Base-by-base conservation (phyloP, 2,888 invertebrate species). In the Cosmopolites sordidus region DNA sequence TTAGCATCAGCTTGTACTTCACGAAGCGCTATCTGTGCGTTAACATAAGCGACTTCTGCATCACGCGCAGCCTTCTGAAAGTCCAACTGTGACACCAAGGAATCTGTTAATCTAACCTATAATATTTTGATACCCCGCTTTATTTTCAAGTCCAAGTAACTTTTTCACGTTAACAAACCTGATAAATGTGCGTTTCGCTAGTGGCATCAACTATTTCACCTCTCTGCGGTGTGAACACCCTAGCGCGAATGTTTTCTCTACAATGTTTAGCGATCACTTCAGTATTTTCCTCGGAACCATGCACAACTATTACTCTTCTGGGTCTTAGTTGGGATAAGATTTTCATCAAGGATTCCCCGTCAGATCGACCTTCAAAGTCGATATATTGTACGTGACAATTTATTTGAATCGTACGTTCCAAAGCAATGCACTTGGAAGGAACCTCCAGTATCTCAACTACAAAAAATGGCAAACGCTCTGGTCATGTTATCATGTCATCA, bases 151-250 rank as follows among this genome's bases (percentile, higher is more conserved):
- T n/a, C n/a, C n/a, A n/a, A n/a, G n/a, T n/a, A n/a, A n/a, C n/a
- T 27, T 27, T 27, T 27, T 27, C 27, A 27, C 9, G 9, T 27
- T 9, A 14, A 44, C 54, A 54, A 69, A 92, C 92, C 80, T 98
- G 98, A 73, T 95, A 98, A 64, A 99, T 99, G 67, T 97, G 93
- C 0, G 94, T 93, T 74, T 99, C 98, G 0, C 95, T 95, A 0
- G 99, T 98, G 0, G 93, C 97, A 72, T 99, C 98, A 2, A 99
- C 83, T 0, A 83, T 79, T 65, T 97, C 96, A 0, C 90, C 89
- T 49, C 81, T 80, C 8, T 75, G 76, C 0, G 98, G 98, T 1
- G 88, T 83, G 72, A 92, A 97, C 1, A 98, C 85, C 60, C 84
- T 79, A 0, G 83, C 82, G 4, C 84, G 84, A 11, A 85, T 79